A percentile compares a stretch with the other conserved stretches of the same genome.
phyloP scores from a whole-genome alignment of 1,140 invertebrate species.

The Drosophila parabipectinata region DNA sequence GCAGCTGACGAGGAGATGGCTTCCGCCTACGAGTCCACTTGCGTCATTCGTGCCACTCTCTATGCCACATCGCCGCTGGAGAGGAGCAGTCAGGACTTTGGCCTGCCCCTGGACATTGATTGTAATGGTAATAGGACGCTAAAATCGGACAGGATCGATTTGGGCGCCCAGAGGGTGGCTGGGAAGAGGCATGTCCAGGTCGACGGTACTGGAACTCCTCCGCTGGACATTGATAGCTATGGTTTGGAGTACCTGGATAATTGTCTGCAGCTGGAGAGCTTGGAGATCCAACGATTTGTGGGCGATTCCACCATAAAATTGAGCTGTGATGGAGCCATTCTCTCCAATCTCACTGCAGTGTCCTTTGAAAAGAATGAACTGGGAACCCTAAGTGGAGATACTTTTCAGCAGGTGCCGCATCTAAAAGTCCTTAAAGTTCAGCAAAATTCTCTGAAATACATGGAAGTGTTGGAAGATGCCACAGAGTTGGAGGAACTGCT shows the following conservation, averaged over 20 bases:
- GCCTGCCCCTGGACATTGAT: conserved; percentile 59
- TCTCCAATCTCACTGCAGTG: conserved; percentile 22
- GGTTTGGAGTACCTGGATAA: conserved; percentile 73
- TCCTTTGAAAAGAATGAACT: conserved; percentile 50
- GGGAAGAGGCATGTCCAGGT: conserved; percentile 61
- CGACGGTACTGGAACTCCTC: conserved; percentile 63
- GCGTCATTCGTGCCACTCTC: conserved; percentile 62
- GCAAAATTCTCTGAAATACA: conserved; percentile 36
- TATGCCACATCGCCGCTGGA: conserved; percentile 30
- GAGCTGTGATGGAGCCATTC: conserved; percentile 19
- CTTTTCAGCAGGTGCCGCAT: conserved; percentile 55
- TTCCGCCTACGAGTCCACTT: conserved; percentile 26
- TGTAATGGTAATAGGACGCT: conserved; percentile 26
- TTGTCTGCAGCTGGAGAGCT: conserved; percentile 48
- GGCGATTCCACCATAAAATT: conserved; percentile 37
- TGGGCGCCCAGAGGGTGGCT: conserved; percentile 54
- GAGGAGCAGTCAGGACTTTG: conserved; percentile 49
- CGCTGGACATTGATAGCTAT: conserved; percentile 54
- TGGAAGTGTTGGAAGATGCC: conserved; percentile 22
- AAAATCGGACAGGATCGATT: conserved; percentile 28
- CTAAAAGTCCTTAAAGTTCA: conserved; percentile 38
- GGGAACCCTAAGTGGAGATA: conserved; percentile 29
- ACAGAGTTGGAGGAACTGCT: conserved; percentile 17
- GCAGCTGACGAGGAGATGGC: conserved; percentile 36
- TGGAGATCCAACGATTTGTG: conserved; percentile 59